Evolutionary conservation across 2,888 invertebrate species (phyloP).

Genomic region (Eurytoma californica): DNA sequence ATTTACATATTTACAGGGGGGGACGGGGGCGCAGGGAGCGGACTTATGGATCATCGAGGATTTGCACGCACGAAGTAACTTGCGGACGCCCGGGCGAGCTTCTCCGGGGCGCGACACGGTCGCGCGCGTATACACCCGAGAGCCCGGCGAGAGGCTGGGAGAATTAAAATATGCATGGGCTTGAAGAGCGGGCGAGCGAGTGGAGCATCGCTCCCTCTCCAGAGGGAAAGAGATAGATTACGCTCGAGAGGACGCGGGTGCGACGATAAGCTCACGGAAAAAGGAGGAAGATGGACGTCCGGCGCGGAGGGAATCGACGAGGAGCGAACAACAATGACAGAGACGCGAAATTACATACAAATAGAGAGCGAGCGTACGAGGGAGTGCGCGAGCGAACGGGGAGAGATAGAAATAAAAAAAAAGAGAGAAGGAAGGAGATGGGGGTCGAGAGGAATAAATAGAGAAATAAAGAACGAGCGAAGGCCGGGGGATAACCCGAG

Average conservation of each 20-base stretch:
- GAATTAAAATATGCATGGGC: conserved; percentile 37
- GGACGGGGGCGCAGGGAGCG: not conserved
- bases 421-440: not conserved
- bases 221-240: too few species aligned
- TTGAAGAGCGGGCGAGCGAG: conserved; percentile 6
- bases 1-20: conserved; percentile 29
- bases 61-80: conserved; percentile 42
- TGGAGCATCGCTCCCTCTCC: too few species aligned
- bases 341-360: conserved; percentile 8
- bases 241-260: too few species aligned
- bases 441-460: conserved; percentile 41
- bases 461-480: conserved; percentile 38
- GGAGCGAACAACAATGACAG: conserved; percentile 7
- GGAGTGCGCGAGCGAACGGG: not conserved
- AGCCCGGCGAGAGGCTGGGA: not conserved
- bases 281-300: not conserved
- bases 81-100: not conserved
- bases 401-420: conserved; percentile 11
- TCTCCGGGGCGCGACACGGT: conserved; percentile 9
- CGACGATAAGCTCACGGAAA: not conserved
- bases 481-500: conserved; percentile 18
- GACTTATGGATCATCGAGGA: conserved; percentile 47
- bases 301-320: not conserved
- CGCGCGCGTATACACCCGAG: conserved; percentile 1
- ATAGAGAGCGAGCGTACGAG: not conserved